Conservation (phyloP, 2,113 vertebrate genomes). For the Bambusicola thoracicus region DNA sequence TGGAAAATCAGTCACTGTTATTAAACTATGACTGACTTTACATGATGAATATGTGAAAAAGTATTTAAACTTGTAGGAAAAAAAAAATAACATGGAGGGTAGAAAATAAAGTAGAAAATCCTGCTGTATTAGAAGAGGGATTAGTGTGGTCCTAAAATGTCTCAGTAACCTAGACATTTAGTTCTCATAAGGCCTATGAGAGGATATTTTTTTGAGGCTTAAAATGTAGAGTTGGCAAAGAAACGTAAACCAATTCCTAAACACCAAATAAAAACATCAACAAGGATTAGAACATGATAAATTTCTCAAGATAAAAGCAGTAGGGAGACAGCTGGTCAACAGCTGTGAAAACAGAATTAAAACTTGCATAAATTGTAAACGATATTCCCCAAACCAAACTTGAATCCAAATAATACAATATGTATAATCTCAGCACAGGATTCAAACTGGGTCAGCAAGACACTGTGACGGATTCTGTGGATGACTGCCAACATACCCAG, state of each 20-base stretch:
- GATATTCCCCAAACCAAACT: conserved; percentile 11
- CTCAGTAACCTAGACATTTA: neutral
- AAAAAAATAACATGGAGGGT: neutral
- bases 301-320: conserved; percentile 41
- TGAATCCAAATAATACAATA: conserved; percentile 24
- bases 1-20: neutral
- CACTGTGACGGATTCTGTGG: conserved; percentile 11
- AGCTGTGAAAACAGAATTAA: conserved; percentile 60
- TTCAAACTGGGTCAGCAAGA: conserved; percentile 52
- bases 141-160: neutral
- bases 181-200: neutral
- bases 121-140: neutral
- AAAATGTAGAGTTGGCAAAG: neutral
- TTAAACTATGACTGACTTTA: neutral
- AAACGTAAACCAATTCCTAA: conserved; percentile 6
- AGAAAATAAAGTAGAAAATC: accelerated
- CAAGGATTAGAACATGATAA: conserved; percentile 8
- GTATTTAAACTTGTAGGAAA: neutral
- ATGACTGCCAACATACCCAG: conserved; percentile 28
- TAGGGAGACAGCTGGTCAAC: conserved; percentile 26
- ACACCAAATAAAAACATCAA: conserved; percentile 18
- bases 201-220: conserved; percentile 20
- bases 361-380: conserved; percentile 51
- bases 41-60: neutral
- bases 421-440: conserved; percentile 30